These are phyloP conservation scores for Entelurus aequoreus DNA, from an alignment of 2,113 vertebrate species.

Conservation along the genomic window DNA sequence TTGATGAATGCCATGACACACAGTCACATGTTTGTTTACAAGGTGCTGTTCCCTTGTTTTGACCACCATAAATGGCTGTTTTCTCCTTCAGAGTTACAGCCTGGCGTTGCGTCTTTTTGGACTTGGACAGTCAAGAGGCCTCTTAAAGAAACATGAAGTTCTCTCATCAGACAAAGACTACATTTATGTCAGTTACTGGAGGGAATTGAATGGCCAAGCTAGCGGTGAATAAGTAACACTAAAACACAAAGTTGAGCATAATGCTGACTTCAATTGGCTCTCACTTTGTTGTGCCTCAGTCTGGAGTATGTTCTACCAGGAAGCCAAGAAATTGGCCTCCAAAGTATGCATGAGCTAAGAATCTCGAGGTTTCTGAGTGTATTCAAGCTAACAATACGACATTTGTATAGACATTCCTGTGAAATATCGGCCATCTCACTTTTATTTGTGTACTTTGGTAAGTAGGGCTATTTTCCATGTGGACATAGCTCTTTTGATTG, in stretches of 20 bases:
- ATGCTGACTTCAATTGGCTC: slow-evolving; percentile 18
- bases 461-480: slow-evolving; percentile 53
- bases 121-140: slow-evolving; percentile 26
- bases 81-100: slow-evolving; percentile 37
- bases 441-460: slow-evolving; percentile 69
- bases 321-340: slow-evolving; percentile 44
- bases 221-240: slow-evolving; percentile 14
- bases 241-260: slow-evolving; percentile 6
- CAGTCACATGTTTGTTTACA: slow-evolving; percentile 65
- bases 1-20: slow-evolving; percentile 54
- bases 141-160: slow-evolving; percentile 28
- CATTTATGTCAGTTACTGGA: slow-evolving; percentile 24
- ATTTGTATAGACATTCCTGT: slow-evolving; percentile 62
- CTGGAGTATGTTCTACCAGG: slow-evolving; percentile 13
- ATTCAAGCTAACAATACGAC: slow-evolving; percentile 59
- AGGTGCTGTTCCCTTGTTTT: slow-evolving; percentile 54
- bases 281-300: slow-evolving; percentile 7
- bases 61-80: slow-evolving; percentile 47
- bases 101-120: slow-evolving; percentile 38
- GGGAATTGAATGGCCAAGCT: slow-evolving; percentile 19
- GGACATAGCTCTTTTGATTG: slow-evolving; percentile 51
- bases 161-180: slow-evolving; percentile 28
- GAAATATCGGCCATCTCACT: slow-evolving; percentile 60
- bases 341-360: slow-evolving; percentile 52
- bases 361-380: slow-evolving; percentile 47